Base-by-base conservation (phyloP, 1,140 invertebrate genomes). In the Hypothenemus hampei region DNA sequence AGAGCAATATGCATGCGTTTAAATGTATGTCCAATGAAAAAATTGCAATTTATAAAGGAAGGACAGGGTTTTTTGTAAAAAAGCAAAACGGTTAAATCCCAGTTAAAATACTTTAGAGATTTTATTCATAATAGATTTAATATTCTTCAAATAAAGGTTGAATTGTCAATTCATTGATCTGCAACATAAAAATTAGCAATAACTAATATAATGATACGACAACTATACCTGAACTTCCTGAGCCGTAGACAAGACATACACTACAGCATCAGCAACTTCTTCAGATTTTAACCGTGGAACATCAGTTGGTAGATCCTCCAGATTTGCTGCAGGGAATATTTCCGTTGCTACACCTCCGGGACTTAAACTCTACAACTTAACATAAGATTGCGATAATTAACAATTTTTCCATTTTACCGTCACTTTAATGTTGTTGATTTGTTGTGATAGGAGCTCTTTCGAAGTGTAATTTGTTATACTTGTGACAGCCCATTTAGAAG, bases 381-480 rank as follows among this genome's bases (percentile, higher is more conserved):
- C 36, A n/a, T 37, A 37, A 15, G 16, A 73, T 72, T 1, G 80
- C 69, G 63, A 74, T 71, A 44, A 80, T 78, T 18, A 73, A 70
- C 21, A 70, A 72, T 13, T 75, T 72, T 4, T 67, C 48, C 2
- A 59, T 64, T 10, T 62, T 59, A 5, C 81, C 64, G 61, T 81
- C 80, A 63, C 10, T 80, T 71, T 29, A 82, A 66, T 21, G 77
- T 77, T 62, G n/a, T n/a, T n/a, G n/a, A n/a, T n/a, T n/a, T n/a
- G n/a, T n/a, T n/a, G n/a, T n/a, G n/a, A n/a, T n/a, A n/a, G n/a
- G n/a, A n/a, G n/a, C n/a, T n/a, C n/a, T n/a, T n/a, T n/a, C n/a
- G n/a, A n/a, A n/a, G n/a, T n/a, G n/a, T n/a, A n/a, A n/a, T 84
- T 79, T 5, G 77, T 75, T 39, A 84, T 69, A 15, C 78, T 77